Percentiles rank a stretch among this genome's conserved stretches.
Evolutionary conservation across 2,888 invertebrate species (phyloP).

Genomic region (Lasioglossum lativentre): DNA sequence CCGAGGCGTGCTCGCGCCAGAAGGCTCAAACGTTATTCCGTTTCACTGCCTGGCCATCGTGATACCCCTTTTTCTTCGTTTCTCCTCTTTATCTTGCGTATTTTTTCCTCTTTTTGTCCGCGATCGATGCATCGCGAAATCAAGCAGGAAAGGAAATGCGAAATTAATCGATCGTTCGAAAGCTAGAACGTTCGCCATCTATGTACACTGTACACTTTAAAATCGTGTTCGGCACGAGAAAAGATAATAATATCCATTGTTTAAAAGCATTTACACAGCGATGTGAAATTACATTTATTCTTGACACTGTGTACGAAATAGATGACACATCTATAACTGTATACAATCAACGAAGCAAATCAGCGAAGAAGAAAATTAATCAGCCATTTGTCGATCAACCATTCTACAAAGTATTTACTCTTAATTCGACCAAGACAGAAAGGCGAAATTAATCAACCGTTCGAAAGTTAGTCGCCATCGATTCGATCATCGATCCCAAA

Average conservation of each 20-base stretch:
- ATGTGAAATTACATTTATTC: too few species aligned
- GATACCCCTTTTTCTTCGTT: slow-evolving; percentile 22
- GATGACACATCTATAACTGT: too few species aligned
- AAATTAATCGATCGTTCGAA: slow-evolving; percentile 54
- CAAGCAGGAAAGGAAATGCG: slow-evolving; percentile 23
- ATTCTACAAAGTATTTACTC: too few species aligned
- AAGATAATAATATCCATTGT: background rate
- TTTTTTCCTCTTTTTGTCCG: background rate
- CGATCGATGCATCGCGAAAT: background rate
- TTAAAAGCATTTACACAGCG: too few species aligned
- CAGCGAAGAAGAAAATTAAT: too few species aligned
- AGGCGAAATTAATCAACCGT: background rate
- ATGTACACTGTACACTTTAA: too few species aligned
- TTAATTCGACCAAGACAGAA: background rate
- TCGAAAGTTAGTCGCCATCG: background rate
- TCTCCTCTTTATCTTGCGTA: slow-evolving; percentile 18
- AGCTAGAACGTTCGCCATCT: slow-evolving; percentile 22
- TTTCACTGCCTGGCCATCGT: slow-evolving; percentile 36
- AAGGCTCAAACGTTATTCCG: slow-evolving; percentile 39
- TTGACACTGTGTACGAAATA: too few species aligned
- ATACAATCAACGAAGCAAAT: too few species aligned
- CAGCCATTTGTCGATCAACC: too few species aligned
- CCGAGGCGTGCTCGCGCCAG: slow-evolving; percentile 36
- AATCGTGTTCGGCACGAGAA: background rate
- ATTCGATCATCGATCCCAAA: slow-evolving; percentile 20